phyloP scores from a whole-genome alignment of 2,888 invertebrate species.

The Xestobium rufovillosum region DNA sequence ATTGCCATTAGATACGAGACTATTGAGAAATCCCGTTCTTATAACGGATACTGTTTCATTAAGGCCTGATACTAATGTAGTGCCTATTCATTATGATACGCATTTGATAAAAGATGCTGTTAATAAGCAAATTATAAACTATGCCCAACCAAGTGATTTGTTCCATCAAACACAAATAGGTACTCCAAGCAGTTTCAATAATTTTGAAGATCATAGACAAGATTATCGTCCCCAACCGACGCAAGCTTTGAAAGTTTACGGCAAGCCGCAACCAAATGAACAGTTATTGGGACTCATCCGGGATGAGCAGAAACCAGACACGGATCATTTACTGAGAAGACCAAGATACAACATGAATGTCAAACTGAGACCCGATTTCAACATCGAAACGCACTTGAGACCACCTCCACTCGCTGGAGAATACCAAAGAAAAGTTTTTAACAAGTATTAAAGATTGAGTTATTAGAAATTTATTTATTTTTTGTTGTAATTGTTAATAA shows the following conservation, averaged over 20 bases:
- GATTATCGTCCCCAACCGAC: neutral
- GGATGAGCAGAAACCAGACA: neutral
- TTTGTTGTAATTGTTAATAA: too few species aligned
- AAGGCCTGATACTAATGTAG: too few species aligned
- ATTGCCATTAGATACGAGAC: neutral
- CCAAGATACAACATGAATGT: neutral
- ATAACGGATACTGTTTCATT: too few species aligned
- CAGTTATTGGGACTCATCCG: too few species aligned
- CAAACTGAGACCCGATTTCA: too few species aligned
- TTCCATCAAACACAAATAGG: neutral
- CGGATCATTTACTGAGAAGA: neutral
- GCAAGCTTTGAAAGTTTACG: neutral
- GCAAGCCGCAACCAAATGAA: neutral
- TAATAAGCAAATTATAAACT: too few species aligned
- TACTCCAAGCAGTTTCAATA: neutral
- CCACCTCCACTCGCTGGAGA: neutral
- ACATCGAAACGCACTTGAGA: neutral
- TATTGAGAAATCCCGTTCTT: neutral
- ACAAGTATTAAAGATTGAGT: too few species aligned
- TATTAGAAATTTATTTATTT: too few species aligned
- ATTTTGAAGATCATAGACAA: neutral
- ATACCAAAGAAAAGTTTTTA: neutral
- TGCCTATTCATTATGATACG: neutral
- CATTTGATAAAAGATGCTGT: neutral
- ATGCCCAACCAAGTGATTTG: neutral